Base-by-base conservation (phyloP, 64 coral and sea anemone species). In the Acropora yongei region DNA sequence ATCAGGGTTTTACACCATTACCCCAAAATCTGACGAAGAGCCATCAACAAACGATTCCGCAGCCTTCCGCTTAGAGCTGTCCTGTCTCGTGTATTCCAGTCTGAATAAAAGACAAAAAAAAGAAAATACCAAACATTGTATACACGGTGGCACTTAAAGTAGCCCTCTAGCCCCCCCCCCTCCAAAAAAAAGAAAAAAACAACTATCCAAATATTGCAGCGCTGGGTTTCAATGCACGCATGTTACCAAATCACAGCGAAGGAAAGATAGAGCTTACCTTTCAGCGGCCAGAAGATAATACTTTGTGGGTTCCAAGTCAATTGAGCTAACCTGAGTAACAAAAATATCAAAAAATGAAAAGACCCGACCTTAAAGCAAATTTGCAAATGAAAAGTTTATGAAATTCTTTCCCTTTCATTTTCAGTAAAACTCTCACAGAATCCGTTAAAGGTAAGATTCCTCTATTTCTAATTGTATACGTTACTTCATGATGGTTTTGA, bases 231-330 rank as follows among this genome's bases (percentile, higher is more conserved):
- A 30, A 55, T 2, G 51, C 51, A 55, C 2, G 60, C 16, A 63
- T 11, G 11, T 63, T 13, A 63, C 60, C 13, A 3, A 55, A 57
- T 42, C 74, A 2, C 5, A 6, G 3, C 3, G 17, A 20, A 78
- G 2, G 41, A 2, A 8, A 58, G n/a, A 66, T n/a, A 49, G 68
- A 47, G 73, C 47, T 49, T 48, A 88, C 95, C 95, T 91, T 88
- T 90, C 88, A 72, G 92, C 91, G 41, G 88, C 93, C 3, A 96
- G 51, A 3, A 96, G 77, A 46, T 96, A 96, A 49, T 96, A 96
- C 82, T 96, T 96, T 45, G 88, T 96, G 19, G 95, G 95, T 30
- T 96, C 95, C 83, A 96, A 74, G 20, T 96, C 95, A 81, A 96
- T 96, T 2, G 95, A 96, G 43, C 91, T 94, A 2, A 96, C 95